phyloP scores from a whole-genome alignment of 2,113 vertebrate genomes.

The Odontesthes bonariensis region DNA sequence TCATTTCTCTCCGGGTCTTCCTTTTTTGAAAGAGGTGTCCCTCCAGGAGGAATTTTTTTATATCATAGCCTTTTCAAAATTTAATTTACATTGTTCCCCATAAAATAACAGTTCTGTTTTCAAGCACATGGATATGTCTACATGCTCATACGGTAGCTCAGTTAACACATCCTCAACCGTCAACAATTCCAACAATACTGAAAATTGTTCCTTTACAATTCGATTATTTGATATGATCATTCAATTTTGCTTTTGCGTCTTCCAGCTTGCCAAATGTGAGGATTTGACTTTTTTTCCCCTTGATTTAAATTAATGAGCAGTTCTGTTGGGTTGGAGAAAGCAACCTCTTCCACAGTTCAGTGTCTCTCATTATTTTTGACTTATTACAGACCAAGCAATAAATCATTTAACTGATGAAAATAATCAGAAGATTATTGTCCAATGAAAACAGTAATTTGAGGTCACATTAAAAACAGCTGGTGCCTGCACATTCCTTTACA shows the following conservation, averaged over 20 bases:
- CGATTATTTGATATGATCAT: too few relatives aligned
- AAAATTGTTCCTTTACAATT: too few relatives aligned
- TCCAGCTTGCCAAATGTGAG: neutral
- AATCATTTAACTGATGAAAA: neutral
- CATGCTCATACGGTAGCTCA: too few relatives aligned
- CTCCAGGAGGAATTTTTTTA: slow-evolving; percentile 12
- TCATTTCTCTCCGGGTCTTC: too few relatives aligned
- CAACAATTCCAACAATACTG: too few relatives aligned
- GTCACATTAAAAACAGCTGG: neutral
- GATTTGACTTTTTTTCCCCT: neutral
- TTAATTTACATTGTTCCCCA: neutral
- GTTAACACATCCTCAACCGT: too few relatives aligned
- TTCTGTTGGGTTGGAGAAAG: too few relatives aligned
- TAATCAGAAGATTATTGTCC: neutral
- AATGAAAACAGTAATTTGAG: too few relatives aligned
- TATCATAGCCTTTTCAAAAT: neutral
- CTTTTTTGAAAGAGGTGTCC: slow-evolving; percentile 2
- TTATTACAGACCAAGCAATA: too few relatives aligned
- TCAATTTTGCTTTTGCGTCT: too few relatives aligned
- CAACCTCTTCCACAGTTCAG: too few relatives aligned
- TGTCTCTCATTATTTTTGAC: too few relatives aligned
- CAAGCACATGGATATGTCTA: neutral
- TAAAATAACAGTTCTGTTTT: neutral
- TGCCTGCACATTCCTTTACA: neutral
- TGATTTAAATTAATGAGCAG: neutral